A percentile compares a stretch with the other conserved stretches of the same genome.
Conservation (phyloP, 2,888 invertebrate species). For the Exocentrus adspersus region DNA sequence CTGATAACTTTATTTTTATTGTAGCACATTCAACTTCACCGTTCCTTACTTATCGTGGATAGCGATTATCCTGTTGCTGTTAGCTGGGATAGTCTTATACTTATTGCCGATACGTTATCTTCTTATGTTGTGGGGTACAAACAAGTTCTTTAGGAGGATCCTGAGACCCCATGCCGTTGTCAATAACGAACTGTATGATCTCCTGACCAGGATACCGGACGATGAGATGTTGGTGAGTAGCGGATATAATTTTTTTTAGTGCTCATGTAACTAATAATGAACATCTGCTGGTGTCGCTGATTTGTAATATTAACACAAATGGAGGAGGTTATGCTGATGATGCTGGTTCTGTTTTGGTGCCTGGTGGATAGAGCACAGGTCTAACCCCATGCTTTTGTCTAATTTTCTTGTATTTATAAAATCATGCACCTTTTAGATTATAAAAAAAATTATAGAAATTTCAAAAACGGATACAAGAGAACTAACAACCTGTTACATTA, state of each 20-base stretch:
- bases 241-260: slow-evolving; percentile 7
- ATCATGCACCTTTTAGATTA: too few species aligned
- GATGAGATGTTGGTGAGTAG: slow-evolving; percentile 88
- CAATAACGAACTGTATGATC: slow-evolving; percentile 96
- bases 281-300: slow-evolving; percentile 45
- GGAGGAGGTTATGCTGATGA: too few species aligned
- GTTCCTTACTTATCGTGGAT: slow-evolving; percentile 95
- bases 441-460: too few species aligned
- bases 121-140: slow-evolving; percentile 90
- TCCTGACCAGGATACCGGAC: slow-evolving; percentile 93
- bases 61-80: slow-evolving; percentile 81
- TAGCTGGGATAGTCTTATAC: slow-evolving; percentile 83
- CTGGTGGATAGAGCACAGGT: too few species aligned
- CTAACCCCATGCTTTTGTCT: too few species aligned
- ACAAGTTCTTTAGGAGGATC: slow-evolving; percentile 95
- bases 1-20: too few species aligned
- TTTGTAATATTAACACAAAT: slow-evolving; percentile 3
- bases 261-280: slow-evolving; percentile 33
- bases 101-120: slow-evolving; percentile 89
- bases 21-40: slow-evolving; percentile 94
- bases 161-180: slow-evolving; percentile 93
- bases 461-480: too few species aligned
- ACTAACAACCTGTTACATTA: too few species aligned
- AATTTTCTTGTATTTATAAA: too few species aligned
- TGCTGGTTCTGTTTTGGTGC: too few species aligned